Conservation (phyloP, 2,113 vertebrate species). For the Caranx ignobilis region DNA sequence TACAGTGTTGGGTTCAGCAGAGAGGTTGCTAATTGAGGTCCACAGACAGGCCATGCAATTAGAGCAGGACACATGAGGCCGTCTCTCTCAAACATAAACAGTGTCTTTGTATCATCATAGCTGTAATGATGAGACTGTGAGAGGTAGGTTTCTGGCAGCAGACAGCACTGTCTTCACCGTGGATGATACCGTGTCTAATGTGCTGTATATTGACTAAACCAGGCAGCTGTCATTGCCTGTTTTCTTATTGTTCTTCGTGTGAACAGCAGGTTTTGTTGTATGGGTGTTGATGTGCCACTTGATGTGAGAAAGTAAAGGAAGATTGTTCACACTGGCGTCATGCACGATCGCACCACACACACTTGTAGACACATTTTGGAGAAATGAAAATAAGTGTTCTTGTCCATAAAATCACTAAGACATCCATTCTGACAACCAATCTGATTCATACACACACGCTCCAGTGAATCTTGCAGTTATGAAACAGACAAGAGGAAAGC, state of each 20-base stretch:
- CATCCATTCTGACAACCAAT: conserved; percentile 22
- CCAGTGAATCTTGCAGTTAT: conserved; percentile 52
- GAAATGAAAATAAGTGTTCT: conserved; percentile 11
- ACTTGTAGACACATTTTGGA: background rate
- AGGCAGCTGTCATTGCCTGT: conserved; percentile 1
- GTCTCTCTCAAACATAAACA: too few relatives aligned
- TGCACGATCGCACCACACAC: background rate
- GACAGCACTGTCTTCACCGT: background rate
- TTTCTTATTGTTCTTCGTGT: background rate
- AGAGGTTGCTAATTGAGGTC: background rate
- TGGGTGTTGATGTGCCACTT: background rate
- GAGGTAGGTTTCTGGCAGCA: background rate
- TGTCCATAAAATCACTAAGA: conserved; percentile 34
- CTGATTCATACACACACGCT: conserved; percentile 45
- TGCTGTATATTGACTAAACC: background rate
- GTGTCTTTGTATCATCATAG: too few relatives aligned
- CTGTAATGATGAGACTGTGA: background rate
- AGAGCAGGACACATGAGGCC: background rate
- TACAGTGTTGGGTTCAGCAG: background rate
- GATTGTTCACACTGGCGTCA: conserved; percentile 26
- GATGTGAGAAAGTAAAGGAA: conserved; percentile 13
- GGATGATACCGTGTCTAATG: background rate
- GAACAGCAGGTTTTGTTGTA: background rate
- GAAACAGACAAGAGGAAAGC: conserved; percentile 62
- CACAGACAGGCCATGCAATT: background rate